Base-by-base conservation (phyloP, 2,888 invertebrate genomes). In the Bugula neritina region DNA sequence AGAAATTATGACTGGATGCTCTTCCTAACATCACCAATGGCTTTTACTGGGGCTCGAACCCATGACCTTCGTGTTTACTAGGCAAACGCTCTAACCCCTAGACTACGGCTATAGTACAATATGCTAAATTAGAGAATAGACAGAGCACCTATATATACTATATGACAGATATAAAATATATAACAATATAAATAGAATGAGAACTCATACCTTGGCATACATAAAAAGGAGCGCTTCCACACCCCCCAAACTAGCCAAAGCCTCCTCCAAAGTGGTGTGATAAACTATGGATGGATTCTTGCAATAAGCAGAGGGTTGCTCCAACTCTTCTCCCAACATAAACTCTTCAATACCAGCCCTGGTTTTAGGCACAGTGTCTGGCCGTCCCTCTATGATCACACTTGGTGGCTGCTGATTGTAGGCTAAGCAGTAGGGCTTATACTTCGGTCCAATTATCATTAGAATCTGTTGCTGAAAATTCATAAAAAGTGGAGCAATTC, bases 201-300 rank as follows among this genome's bases (percentile, higher is more conserved):
- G n/a, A n/a, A n/a, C n/a, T n/a, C n/a, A n/a, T n/a, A n/a, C 63
- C 63, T 63, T 21, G 10, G 63, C 63, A 31, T 63, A 63, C 63
- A 63, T 63, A 31, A 31, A 63, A 3, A 63, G 63, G 5, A 63
- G 31, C 2, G 27, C 5, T 31, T 63, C 10, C 25, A 13, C 27
- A 17, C 63, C 63, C 27, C 63, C 63, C 3, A 63, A n/a, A 31
- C 31, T 63, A 31, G 63, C 63, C 63, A 63, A 25, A 5, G 63
- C 63, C 27, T 63, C 63, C 31, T 63, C 63, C 34, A 63, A 31
- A 13, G 10, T 31, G 2, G 29, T 29, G 31, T 63, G 63, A 3
- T 63, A 13, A 13, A 63, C 63, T 10, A 31, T 27, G 31, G 5
- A 13, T 13, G 27, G 63, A 10, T 63, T 13, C 63, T 27, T 34